Conservation (phyloP, 2,113 vertebrate species). For the Entomyzon cyanotis region DNA sequence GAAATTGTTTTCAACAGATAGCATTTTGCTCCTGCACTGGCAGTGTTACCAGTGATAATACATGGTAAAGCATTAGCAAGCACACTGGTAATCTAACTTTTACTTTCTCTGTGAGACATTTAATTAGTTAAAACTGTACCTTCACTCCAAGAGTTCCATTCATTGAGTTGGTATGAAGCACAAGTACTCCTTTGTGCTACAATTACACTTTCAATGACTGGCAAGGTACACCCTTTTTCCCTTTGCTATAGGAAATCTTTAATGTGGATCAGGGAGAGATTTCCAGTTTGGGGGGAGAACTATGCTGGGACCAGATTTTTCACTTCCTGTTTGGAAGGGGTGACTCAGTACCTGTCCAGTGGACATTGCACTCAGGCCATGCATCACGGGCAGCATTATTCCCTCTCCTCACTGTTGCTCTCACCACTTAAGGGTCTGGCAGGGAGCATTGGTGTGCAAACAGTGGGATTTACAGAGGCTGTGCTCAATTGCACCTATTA, state of each 20-base stretch:
- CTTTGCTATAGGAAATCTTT: not conserved
- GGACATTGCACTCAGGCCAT: not conserved
- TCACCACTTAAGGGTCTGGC: not conserved
- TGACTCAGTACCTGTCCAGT: not conserved
- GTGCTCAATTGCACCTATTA: not conserved
- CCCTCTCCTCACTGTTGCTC: not conserved
- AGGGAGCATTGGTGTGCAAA: accelerated
- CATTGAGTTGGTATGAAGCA: not conserved
- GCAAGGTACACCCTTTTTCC: not conserved
- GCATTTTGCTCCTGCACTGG: not conserved
- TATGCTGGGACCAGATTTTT: not conserved
- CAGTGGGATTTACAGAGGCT: not conserved
- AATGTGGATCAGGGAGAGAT: not conserved
- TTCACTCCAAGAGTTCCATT: not conserved
- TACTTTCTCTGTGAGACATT: not conserved
- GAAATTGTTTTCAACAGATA: not conserved
- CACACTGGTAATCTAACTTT: not conserved
- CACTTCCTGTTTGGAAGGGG: not conserved
- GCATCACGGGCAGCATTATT: accelerated
- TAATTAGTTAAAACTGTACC: not conserved
- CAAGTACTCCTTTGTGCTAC: not conserved
- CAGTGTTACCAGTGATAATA: not conserved
- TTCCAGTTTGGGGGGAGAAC: not conserved
- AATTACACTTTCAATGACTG: not conserved
- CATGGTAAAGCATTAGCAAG: not conserved